A percentile compares a stretch with the other conserved stretches of the same genome.
Evolutionary conservation across 2,113 vertebrate species (phyloP).

Genomic region (Apeltes quadracus): DNA sequence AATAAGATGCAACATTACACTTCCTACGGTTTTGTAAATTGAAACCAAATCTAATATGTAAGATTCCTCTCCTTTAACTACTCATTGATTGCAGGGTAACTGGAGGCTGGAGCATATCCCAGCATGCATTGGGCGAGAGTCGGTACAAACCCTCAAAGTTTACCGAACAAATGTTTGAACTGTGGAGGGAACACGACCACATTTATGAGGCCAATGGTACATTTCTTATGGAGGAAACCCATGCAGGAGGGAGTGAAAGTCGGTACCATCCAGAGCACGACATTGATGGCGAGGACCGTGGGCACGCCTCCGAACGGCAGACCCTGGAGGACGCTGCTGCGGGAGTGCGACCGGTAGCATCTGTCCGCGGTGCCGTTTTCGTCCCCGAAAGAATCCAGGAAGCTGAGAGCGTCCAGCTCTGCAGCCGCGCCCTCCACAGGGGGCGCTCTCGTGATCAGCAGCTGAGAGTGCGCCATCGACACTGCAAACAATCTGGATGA

Average conservation of each 20-base stretch:
- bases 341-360: conserved; percentile 87
- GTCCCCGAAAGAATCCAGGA: conserved; percentile 55
- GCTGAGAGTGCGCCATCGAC: conserved; percentile 73
- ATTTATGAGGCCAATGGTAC: neutral
- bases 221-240: neutral
- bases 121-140: neutral
- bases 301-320: conserved; percentile 93
- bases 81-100: neutral
- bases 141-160: neutral
- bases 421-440: conserved; percentile 50
- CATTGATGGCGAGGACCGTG: conserved; percentile 90
- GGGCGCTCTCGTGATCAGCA: conserved; percentile 59
- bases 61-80: no score
- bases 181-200: neutral
- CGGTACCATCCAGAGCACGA: conserved; percentile 90
- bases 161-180: neutral
- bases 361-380: conserved; percentile 81
- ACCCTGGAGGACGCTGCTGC: conserved; percentile 90
- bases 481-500: conserved; percentile 53
- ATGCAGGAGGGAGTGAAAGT: neutral
- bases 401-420: conserved; percentile 61
- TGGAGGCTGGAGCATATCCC: neutral
- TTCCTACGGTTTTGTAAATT: no score
- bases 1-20: no score
- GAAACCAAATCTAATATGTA: no score